Base-by-base conservation (phyloP, 1,140 invertebrate genomes). In the Lepidurus arcticus region DNA sequence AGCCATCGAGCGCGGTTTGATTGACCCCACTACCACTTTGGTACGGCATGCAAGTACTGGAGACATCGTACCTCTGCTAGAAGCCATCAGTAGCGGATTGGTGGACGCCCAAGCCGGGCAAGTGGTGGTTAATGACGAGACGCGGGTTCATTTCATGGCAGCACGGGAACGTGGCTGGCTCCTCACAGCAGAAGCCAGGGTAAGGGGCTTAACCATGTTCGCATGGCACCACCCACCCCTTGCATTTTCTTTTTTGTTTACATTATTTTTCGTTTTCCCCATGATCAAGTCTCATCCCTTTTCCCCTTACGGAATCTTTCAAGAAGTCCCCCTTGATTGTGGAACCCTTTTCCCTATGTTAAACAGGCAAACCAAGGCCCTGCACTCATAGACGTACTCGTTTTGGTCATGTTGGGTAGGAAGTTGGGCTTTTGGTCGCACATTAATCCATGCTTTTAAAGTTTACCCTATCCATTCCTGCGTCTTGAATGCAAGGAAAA, bases 181-280 rank as follows among this genome's bases (percentile, higher is more conserved):
- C 81, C 89, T 96, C 86, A 90, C 94, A 84, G 94, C 93, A 84
- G 92, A 94, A 90, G 92, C 93, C 84, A 90, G 94, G 93, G 94
- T 96, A 90, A 95, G 94, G 42, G 53, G 76, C 42, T 47, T 42
- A 42, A 44, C 76, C 76, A 76, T 79, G 78, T 80, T 80, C 76
- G 78, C 78, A 75, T 45, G 76, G 75, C 21, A 76, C 78, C 79
- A 73, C 76, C 74, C 78, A 26, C 79, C 75, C 78, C 77, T 42
- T 74, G 74, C 53, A 45, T 79, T 79, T 43, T 65, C 47, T 79
- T 79, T 26, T 74, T 76, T 80, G 73, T 76, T 76, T 76, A 75
- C 53, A 21, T 65, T 13, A 65, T 21, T 13, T 44, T 77, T 53
- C 74, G 45, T 79, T 74, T 47, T 42, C 4, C 34, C 47, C 74